phyloP scores from a whole-genome alignment of 2,888 invertebrate species.

The Cacoxenus indagator region DNA sequence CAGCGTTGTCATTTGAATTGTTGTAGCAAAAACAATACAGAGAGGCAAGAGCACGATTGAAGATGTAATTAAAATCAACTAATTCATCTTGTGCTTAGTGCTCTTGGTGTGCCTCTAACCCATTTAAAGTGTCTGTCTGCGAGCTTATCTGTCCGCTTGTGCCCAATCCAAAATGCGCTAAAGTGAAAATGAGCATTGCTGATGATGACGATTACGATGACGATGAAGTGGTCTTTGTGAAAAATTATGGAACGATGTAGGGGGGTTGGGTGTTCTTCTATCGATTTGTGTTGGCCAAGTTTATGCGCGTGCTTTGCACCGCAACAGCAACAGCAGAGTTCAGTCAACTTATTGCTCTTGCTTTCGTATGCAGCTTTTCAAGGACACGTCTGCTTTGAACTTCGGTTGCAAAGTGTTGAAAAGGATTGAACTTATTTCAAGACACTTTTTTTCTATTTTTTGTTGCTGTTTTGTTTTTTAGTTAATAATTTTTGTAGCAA shows the following conservation, averaged over 20 bases:
- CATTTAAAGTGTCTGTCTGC: conserved; percentile 11
- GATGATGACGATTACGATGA: background rate
- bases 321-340: too few relatives aligned
- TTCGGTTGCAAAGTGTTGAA: background rate
- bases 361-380: background rate
- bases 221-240: too few relatives aligned
- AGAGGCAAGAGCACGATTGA: background rate
- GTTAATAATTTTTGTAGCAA: background rate
- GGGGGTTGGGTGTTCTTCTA: background rate
- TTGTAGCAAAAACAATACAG: background rate
- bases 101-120: conserved; percentile 24
- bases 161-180: conserved; percentile 11
- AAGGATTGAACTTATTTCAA: background rate
- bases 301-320: background rate
- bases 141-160: background rate
- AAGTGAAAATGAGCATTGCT: conserved; percentile 22
- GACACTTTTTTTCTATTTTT: background rate
- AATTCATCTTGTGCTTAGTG: conserved; percentile 4
- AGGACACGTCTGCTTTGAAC: background rate
- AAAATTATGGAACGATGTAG: background rate
- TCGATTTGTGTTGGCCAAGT: background rate
- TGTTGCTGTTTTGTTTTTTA: too few relatives aligned
- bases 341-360: conserved; percentile 10
- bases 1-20: background rate
- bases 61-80: background rate